These are phyloP conservation scores for Scopus umbretta DNA, from an alignment of 2,113 vertebrate species.

Conservation along the genomic window DNA sequence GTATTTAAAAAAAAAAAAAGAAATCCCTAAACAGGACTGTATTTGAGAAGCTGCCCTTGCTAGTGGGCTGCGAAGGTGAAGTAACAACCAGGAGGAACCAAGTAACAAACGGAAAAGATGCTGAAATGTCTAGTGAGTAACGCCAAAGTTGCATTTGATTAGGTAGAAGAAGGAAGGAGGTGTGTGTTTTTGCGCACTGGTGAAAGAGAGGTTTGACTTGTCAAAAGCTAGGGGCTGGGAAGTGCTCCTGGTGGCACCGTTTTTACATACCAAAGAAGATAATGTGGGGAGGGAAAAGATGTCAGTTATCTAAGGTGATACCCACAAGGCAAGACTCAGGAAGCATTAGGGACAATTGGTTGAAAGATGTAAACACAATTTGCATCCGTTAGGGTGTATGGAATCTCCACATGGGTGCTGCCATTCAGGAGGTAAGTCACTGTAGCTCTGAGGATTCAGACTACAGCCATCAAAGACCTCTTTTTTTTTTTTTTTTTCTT, in stretches of 20 bases:
- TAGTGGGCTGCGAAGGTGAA: background rate
- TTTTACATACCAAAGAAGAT: background rate
- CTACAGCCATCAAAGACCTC: background rate
- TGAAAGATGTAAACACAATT: background rate
- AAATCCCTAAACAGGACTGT: accelerated
- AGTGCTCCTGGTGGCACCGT: background rate
- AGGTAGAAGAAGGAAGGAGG: background rate
- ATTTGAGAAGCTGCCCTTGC: background rate
- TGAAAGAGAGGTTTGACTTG: background rate
- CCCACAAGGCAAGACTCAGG: background rate
- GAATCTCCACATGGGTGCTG: background rate
- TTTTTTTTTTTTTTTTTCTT: background rate
- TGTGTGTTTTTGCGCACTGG: background rate
- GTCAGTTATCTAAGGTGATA: background rate
- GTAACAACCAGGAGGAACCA: background rate
- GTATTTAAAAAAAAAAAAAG: background rate
- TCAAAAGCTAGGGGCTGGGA: background rate
- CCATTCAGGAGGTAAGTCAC: background rate
- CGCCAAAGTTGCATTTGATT: background rate
- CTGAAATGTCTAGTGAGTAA: background rate
- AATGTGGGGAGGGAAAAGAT: background rate
- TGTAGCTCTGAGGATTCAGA: background rate
- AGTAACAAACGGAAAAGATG: background rate
- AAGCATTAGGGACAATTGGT: background rate
- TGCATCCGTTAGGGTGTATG: background rate